phyloP scores from a whole-genome alignment of 2,797 vertebrate species.

The Saguinus oedipus region DNA sequence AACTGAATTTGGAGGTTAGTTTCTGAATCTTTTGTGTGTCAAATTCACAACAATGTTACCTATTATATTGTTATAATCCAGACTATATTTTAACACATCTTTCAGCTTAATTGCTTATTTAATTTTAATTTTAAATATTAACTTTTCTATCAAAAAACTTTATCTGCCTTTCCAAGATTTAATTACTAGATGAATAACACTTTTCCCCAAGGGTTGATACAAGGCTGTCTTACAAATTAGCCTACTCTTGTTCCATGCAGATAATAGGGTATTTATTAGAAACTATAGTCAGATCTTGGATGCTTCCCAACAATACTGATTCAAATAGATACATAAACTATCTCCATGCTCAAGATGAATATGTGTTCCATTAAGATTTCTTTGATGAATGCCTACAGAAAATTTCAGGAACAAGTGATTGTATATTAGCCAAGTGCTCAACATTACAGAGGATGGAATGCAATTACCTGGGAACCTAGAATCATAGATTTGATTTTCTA shows the following conservation, averaged over 20 bases:
- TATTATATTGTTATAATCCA: slow-evolving; percentile 10
- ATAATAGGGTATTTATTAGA: background rate
- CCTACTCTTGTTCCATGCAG: background rate
- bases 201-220: background rate
- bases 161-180: background rate
- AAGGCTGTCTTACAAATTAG: background rate
- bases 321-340: background rate
- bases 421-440: background rate
- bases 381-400: background rate
- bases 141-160: background rate
- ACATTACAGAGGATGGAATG: background rate
- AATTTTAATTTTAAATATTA: slow-evolving; percentile 41
- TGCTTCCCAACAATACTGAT: background rate
- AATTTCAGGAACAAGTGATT: background rate
- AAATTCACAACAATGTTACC: background rate
- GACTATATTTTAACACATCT: background rate
- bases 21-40: background rate
- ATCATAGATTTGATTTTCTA: background rate
- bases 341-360: background rate
- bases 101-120: background rate
- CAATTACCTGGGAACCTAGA: background rate
- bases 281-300: background rate
- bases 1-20: background rate
- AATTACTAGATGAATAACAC: background rate
- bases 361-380: too few species aligned